Evolutionary conservation across 2,888 invertebrate genomes (phyloP).

Genomic region (Yponomeuta plumbellus): DNA sequence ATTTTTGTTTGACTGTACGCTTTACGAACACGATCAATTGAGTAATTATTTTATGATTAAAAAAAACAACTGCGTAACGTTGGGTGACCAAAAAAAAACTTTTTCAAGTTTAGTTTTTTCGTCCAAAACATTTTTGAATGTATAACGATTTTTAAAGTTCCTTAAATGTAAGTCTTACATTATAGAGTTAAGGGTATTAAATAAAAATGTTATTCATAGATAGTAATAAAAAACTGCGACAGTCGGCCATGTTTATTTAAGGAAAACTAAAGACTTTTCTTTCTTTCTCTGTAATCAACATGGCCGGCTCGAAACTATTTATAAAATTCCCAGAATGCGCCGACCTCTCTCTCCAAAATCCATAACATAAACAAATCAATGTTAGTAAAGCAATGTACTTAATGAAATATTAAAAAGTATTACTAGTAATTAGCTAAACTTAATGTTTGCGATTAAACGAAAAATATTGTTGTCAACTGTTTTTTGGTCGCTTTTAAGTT

Average conservation of each 20-base stretch:
- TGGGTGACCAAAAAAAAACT: neutral
- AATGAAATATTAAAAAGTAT: constrained; percentile 49
- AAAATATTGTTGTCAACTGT: constrained; percentile 66
- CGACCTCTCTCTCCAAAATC: constrained; percentile 57
- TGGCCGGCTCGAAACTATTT: neutral
- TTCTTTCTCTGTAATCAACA: constrained; percentile 3
- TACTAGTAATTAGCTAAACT: constrained; percentile 40
- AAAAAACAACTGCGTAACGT: neutral
- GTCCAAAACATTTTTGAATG: constrained; percentile 54
- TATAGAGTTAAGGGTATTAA: constrained; percentile 24
- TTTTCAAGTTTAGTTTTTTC: constrained; percentile 32
- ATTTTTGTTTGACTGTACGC: neutral
- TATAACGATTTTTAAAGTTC: constrained; percentile 24
- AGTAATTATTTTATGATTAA: neutral
- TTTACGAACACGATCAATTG: neutral
- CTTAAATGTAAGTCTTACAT: constrained; percentile 26
- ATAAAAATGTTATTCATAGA: constrained; percentile 39
- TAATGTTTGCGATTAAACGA: constrained; percentile 38
- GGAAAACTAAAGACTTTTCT: neutral
- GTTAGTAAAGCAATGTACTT: constrained; percentile 43
- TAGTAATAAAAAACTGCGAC: constrained; percentile 24
- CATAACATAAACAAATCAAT: constrained; percentile 36
- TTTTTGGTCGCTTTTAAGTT: constrained; percentile 62
- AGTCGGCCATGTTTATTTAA: constrained; percentile 9
- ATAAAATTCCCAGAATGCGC: constrained; percentile 28